phyloP scores from a whole-genome alignment of 2,888 invertebrate species.

The Philonicus albiceps region DNA sequence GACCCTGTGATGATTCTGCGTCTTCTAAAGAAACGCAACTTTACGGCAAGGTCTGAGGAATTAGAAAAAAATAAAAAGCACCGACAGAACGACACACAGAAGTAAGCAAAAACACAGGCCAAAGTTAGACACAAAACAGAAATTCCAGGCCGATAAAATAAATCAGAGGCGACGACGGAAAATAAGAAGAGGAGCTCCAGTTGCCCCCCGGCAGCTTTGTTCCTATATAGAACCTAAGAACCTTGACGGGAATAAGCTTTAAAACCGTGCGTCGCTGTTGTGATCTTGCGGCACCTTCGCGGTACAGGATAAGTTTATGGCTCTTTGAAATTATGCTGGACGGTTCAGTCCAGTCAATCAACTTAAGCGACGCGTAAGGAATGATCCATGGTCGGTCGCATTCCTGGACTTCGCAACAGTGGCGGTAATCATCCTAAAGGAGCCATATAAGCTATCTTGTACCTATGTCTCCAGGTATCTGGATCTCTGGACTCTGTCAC shows the following conservation, averaged over 20 bases:
- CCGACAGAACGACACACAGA: slow-evolving; percentile 3
- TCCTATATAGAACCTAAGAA: slow-evolving; percentile 2
- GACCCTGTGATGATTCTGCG: slow-evolving; percentile 3
- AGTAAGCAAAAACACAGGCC: slow-evolving; percentile 21
- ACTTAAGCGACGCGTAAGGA: slow-evolving; percentile 45
- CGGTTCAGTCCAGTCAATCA: slow-evolving; percentile 47
- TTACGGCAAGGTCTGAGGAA: neutral
- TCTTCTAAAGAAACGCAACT: slow-evolving; percentile 24
- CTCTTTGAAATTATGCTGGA: slow-evolving; percentile 37
- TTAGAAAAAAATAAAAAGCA: slow-evolving; percentile 9
- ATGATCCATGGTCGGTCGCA: neutral
- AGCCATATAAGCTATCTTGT: neutral
- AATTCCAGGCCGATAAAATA: slow-evolving; percentile 37
- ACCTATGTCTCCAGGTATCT: neutral
- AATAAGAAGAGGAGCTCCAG: neutral
- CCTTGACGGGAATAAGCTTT: neutral
- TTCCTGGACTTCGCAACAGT: neutral
- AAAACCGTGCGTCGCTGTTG: neutral
- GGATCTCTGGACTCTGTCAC: neutral
- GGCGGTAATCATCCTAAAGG: slow-evolving; percentile 19
- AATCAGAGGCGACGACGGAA: slow-evolving; percentile 3
- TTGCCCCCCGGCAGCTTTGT: neutral
- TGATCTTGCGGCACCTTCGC: neutral
- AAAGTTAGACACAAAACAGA: slow-evolving; percentile 22
- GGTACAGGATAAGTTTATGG: slow-evolving; percentile 30